These are phyloP conservation scores for Atherinomorus stipes DNA, from an alignment of 2,113 vertebrate genomes.

Conservation along the genomic window DNA sequence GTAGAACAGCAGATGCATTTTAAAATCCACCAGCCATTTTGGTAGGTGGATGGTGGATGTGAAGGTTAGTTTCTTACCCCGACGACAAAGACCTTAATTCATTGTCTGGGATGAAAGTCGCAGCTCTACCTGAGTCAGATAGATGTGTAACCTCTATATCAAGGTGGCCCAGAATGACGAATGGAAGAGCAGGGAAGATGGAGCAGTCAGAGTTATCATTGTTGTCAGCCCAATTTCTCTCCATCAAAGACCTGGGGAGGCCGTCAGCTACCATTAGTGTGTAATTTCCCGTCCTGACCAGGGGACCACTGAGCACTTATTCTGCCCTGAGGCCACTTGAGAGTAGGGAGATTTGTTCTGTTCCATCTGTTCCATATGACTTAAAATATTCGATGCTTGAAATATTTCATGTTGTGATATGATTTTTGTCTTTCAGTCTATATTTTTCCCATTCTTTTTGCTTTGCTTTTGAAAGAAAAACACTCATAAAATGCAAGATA, in stretches of 20 bases:
- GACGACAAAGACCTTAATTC: constrained; percentile 26
- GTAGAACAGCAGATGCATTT: background rate
- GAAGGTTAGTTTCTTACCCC: constrained; percentile 2
- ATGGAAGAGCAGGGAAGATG: constrained; percentile 34
- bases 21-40: background rate
- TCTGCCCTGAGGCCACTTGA: constrained; percentile 4
- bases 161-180: constrained; percentile 29
- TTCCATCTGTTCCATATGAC: constrained; percentile 4
- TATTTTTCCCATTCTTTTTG: background rate
- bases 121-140: constrained; percentile 29
- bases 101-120: background rate
- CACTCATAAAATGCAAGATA: background rate
- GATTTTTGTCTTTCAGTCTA: too few relatives aligned
- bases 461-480: background rate
- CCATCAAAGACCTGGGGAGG: constrained; percentile 30
- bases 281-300: constrained; percentile 29
- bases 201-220: constrained; percentile 53
- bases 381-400: background rate
- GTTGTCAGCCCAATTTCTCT: constrained; percentile 64
- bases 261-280: constrained; percentile 37
- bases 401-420: background rate
- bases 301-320: background rate
- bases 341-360: constrained; percentile 17
- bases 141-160: constrained; percentile 43
- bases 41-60: background rate